These are phyloP conservation scores for Gnatocerus cornutus DNA, from an alignment of 2,888 invertebrate genomes.

Conservation along the genomic window DNA sequence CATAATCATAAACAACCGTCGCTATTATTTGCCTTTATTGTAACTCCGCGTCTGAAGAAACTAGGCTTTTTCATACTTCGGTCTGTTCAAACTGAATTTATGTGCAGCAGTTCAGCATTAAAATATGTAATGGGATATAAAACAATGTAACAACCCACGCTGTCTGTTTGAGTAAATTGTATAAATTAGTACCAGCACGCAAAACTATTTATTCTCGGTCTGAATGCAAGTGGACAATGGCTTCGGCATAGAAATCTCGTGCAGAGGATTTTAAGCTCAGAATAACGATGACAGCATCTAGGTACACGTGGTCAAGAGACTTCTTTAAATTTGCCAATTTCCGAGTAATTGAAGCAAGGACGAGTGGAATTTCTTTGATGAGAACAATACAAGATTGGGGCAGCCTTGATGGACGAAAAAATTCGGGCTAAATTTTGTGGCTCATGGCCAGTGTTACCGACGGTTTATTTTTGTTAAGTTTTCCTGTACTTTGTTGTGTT, in stretches of 20 bases:
- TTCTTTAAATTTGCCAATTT: conserved; percentile 35
- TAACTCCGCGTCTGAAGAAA: conserved; percentile 3
- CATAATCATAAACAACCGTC: not conserved
- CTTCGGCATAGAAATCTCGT: conserved; percentile 31
- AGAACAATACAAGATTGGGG: not conserved
- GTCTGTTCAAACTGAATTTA: not conserved
- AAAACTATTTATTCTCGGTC: conserved; percentile 48
- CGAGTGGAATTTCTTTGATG: not conserved
- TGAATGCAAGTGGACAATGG: conserved; percentile 25
- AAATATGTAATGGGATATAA: conserved; percentile 49
- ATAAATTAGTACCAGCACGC: conserved; percentile 56
- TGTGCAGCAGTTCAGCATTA: conserved; percentile 28
- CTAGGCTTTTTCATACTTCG: not conserved
- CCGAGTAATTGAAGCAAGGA: conserved; percentile 40
- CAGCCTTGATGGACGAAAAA: conserved; percentile 25
- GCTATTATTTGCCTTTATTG: conserved; percentile 14
- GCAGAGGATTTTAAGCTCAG: conserved; percentile 42
- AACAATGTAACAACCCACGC: conserved; percentile 52
- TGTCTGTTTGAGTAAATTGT: conserved; percentile 55
- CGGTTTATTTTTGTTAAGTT: conserved; percentile 20
- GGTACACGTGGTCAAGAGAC: conserved; percentile 26
- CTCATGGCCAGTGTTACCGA: conserved; percentile 31
- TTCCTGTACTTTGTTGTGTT: conserved; percentile 1
- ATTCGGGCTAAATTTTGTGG: conserved; percentile 27
- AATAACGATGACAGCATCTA: conserved; percentile 43